Evolutionary conservation across 2,888 invertebrate genomes (phyloP), one percentile per base, ranked within the genome.

Genomic region (Catonia carolina): DNA sequence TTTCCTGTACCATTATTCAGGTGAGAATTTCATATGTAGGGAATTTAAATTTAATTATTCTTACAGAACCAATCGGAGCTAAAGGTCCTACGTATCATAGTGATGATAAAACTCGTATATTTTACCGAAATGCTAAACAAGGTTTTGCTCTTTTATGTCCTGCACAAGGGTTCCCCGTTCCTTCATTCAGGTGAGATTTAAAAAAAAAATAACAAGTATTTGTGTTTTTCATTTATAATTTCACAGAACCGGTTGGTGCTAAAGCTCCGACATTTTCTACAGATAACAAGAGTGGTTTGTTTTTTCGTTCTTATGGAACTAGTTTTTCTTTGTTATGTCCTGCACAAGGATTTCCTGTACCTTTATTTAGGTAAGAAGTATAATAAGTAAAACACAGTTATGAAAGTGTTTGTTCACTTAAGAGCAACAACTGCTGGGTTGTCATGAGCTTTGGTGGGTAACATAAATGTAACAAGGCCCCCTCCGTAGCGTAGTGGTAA

Each of bases 101-200:
- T 27, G 27, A 27, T 27, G 27, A 27, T 27, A 27, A 27, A 27
- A 27, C 5, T n/a, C 79, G 78, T 67, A 77, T 79, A 50, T 84
- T 83, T 69, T 71, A 77, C 62, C 75, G 80, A 60, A 72, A 69
- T 53, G 72, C 10, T 2, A 27, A 33, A 6, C 39, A 66, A 54
- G 68, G 66, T 39, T 65, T 76, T 60, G 70, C 70, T 59, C 65
- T 78, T 23, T 67, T 72, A 18, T 78, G 78, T 67, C 74, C 74
- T 55, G 77, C 77, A 33, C 85, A 85, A 72, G 83, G 80, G 12
- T 80, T 75, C 73, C 87, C 87, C 49, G 80, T 85, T 64, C 87
- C 87, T 65, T 69, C 81, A 58, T 83, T 82, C 78, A 83, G 84
- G 84, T 86, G 77, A 75, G 57, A 50, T 17, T 35, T 61, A 8